These are phyloP conservation scores for Trichechus manatus DNA, from an alignment of 2,113 vertebrate genomes.

Conservation along the genomic window DNA sequence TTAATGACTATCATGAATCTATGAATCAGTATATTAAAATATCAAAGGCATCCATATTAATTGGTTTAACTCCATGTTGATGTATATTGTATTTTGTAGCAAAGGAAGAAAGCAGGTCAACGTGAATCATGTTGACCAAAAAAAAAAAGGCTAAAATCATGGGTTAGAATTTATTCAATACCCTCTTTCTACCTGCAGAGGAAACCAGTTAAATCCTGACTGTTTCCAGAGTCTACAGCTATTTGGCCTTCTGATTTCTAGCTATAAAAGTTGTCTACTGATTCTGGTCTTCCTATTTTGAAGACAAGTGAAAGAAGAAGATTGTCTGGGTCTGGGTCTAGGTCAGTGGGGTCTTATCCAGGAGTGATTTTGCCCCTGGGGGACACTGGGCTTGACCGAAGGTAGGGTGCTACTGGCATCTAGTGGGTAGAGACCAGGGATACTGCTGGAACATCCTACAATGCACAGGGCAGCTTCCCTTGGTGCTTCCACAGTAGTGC, in stretches of 20 bases:
- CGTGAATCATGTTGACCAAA: background rate
- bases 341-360: background rate
- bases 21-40: background rate
- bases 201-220: background rate
- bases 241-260: slow-evolving; percentile 9
- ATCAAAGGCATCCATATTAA: background rate
- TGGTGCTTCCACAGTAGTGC: background rate
- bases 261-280: slow-evolving; percentile 18
- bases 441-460: background rate
- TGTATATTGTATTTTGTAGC: background rate
- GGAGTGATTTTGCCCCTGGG: background rate
- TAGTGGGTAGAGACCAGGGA: background rate
- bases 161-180: background rate
- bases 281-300: slow-evolving; percentile 32
- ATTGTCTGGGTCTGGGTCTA: background rate
- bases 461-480: background rate
- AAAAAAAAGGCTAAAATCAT: background rate
- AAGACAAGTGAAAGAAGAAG: slow-evolving; percentile 8
- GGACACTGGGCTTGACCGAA: background rate
- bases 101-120: background rate
- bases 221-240: background rate
- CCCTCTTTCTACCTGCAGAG: background rate
- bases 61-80: background rate
- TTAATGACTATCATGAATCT: background rate
- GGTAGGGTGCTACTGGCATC: background rate